phyloP scores from a whole-genome alignment of 1,140 invertebrate species.

The Globodera rostochiensis region DNA sequence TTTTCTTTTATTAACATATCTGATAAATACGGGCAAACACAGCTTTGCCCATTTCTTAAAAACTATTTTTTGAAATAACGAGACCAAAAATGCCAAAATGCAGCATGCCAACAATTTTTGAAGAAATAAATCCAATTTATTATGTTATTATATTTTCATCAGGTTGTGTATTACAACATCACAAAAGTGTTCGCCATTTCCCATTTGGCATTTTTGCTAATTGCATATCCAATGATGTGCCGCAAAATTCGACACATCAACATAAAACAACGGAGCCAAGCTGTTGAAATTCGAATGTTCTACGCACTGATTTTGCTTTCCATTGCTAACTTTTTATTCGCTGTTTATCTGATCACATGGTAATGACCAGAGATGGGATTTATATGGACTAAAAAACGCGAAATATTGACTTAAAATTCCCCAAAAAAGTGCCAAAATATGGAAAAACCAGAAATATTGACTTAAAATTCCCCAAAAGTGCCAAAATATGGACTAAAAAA shows the following conservation, averaged over 20 bases:
- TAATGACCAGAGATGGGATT: too few relatives aligned
- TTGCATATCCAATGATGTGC: constrained; percentile 6
- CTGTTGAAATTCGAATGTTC: constrained; percentile 22
- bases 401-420: too few relatives aligned
- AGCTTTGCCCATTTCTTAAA: background rate
- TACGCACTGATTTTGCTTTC: constrained; percentile 12
- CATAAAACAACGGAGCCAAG: constrained; percentile 5
- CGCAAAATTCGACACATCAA: background rate
- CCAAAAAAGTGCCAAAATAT: too few relatives aligned
- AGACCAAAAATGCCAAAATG: too few relatives aligned
- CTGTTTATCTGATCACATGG: constrained; percentile 18
- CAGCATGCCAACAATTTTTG: background rate
- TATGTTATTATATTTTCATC: background rate
- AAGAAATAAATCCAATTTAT: background rate
- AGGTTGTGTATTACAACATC: constrained; percentile 14
- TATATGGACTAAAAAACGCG: too few relatives aligned
- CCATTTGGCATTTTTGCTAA: background rate
- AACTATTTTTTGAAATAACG: background rate
- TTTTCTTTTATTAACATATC: background rate
- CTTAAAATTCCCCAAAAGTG: too few relatives aligned
- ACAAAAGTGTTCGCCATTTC: constrained; percentile 11
- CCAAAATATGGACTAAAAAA: too few relatives aligned
- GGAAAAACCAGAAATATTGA: too few relatives aligned
- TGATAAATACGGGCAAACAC: too few relatives aligned
- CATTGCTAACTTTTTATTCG: constrained; percentile 15